These are phyloP conservation scores for Pristionchus pacificus DNA, from an alignment of 1,140 invertebrate species.

Conservation along the genomic window DNA sequence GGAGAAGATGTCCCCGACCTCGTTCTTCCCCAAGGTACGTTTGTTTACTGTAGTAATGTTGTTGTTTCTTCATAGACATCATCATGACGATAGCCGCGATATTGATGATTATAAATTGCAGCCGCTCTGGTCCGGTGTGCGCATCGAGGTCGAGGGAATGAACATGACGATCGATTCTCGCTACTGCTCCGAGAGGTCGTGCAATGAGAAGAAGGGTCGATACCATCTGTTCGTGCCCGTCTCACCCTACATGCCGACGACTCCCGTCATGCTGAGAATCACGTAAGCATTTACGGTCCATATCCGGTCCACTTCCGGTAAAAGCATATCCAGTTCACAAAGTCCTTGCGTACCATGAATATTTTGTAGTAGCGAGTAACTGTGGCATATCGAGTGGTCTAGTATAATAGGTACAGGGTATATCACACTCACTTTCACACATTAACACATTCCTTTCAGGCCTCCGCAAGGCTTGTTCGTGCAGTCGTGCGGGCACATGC, in stretches of 20 bases:
- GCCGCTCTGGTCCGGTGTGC: conserved; percentile 16
- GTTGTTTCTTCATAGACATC: background rate
- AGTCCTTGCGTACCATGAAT: background rate
- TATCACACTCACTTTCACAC: too few species aligned
- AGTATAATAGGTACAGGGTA: too few species aligned
- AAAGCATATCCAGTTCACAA: too few species aligned
- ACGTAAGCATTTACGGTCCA: conserved; percentile 38
- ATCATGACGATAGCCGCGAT: background rate
- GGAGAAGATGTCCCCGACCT: background rate
- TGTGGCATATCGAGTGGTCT: too few species aligned
- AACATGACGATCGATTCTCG: conserved; percentile 47
- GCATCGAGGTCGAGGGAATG: conserved; percentile 33
- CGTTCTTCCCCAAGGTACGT: background rate
- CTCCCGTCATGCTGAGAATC: conserved; percentile 42
- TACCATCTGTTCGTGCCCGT: conserved; percentile 54
- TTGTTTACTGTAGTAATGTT: background rate
- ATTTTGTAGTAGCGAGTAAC: too few species aligned
- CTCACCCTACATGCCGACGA: conserved; percentile 46
- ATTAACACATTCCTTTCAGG: too few species aligned
- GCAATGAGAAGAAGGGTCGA: conserved; percentile 39
- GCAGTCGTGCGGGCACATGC: too few species aligned
- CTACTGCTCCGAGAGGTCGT: conserved; percentile 48
- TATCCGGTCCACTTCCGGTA: conserved; percentile 18
- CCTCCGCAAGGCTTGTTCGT: too few species aligned
- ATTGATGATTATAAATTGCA: conserved; percentile 13